Conservation (phyloP, 1,140 invertebrate species). For the Drosophila tropicalis region DNA sequence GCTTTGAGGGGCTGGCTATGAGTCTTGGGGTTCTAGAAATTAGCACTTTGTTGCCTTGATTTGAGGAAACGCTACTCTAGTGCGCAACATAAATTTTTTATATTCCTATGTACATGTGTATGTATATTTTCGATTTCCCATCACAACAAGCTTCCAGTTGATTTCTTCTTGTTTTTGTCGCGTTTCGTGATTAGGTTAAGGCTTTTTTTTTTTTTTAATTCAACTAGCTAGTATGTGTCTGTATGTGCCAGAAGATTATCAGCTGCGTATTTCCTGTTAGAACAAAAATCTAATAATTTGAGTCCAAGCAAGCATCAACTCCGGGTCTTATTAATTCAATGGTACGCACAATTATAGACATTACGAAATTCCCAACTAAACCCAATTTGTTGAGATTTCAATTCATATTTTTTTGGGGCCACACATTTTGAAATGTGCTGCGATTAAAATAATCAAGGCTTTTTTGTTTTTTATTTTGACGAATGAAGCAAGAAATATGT, state of each 20-base stretch:
- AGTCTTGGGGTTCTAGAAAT: slow-evolving; percentile 45
- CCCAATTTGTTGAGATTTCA: slow-evolving; percentile 3
- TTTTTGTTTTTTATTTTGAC: background rate
- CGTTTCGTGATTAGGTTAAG: slow-evolving; percentile 76
- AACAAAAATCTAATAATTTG: slow-evolving; percentile 30
- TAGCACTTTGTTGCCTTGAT: slow-evolving; percentile 80
- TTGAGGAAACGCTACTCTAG: slow-evolving; percentile 65
- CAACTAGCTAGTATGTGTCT: slow-evolving; percentile 64
- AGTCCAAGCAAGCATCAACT: slow-evolving; percentile 30
- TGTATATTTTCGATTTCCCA: slow-evolving; percentile 18
- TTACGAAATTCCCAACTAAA: slow-evolving; percentile 55
- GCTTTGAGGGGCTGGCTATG: slow-evolving; percentile 2
- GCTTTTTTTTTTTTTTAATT: slow-evolving; percentile 67
- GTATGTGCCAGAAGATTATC: slow-evolving; percentile 40
- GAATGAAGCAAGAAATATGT: slow-evolving; percentile 15
- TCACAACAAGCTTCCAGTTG: slow-evolving; percentile 39
- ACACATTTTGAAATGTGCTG: slow-evolving; percentile 55
- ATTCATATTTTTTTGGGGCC: slow-evolving; percentile 47
- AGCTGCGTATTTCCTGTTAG: slow-evolving; percentile 79
- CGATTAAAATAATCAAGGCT: slow-evolving; percentile 40
- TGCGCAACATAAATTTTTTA: slow-evolving; percentile 40
- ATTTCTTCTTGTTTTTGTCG: slow-evolving; percentile 65
- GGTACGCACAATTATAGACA: slow-evolving; percentile 64
- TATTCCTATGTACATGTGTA: no score
- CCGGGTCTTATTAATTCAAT: slow-evolving; percentile 37